These are phyloP conservation scores for Choristoneura rosaceana DNA, from an alignment of 2,888 invertebrate genomes.

Conservation along the genomic window DNA sequence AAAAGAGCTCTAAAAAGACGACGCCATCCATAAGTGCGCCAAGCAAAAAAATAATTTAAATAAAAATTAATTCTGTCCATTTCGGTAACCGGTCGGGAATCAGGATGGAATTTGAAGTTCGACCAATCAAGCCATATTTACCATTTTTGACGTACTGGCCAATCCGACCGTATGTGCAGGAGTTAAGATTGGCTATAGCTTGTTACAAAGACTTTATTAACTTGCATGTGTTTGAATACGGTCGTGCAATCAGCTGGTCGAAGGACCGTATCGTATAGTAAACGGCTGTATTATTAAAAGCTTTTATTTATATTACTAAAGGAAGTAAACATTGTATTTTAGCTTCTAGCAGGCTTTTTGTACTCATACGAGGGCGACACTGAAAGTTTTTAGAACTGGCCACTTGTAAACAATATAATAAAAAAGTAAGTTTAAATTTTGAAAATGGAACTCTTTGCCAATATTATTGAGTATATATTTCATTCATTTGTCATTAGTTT, in stretches of 20 bases:
- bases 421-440: too few species aligned
- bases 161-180: not conserved
- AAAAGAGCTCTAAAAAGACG: slow-evolving; percentile 16
- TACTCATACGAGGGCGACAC: too few species aligned
- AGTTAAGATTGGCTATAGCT: not conserved
- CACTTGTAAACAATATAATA: too few species aligned
- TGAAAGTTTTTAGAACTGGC: too few species aligned
- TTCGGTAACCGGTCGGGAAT: slow-evolving; percentile 31
- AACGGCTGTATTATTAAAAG: not conserved
- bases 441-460: too few species aligned
- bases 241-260: not conserved
- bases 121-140: not conserved
- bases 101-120: not conserved
- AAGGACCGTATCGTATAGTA: not conserved
- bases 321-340: too few species aligned
- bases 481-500: too few species aligned
- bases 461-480: too few species aligned
- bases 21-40: slow-evolving; percentile 32
- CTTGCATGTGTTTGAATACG: not conserved
- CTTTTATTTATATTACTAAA: too few species aligned
- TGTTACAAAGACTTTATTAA: not conserved
- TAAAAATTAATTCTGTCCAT: slow-evolving; percentile 23
- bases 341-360: too few species aligned
- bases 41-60: slow-evolving; percentile 19
- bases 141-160: not conserved